A percentile compares a stretch with the other conserved stretches of the same genome.
Conservation (phyloP, 2,888 invertebrate species). For the Nezara viridula region DNA sequence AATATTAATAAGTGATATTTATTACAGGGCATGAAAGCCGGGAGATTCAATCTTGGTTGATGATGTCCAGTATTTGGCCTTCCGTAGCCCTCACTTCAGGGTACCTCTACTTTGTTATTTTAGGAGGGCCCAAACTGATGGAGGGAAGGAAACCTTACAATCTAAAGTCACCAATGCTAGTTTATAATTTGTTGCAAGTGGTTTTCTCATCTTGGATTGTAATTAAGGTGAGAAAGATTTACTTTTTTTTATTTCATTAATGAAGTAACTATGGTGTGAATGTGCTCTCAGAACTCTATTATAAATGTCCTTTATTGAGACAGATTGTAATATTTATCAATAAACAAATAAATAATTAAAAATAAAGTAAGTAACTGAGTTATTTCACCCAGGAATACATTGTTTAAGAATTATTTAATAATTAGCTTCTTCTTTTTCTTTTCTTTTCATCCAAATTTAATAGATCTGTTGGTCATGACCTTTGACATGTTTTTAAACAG, state of each 20-base stretch:
- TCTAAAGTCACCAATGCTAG: constrained; percentile 68
- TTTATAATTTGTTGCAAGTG: constrained; percentile 91
- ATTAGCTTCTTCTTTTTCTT: too few relatives aligned
- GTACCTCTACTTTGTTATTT: constrained; percentile 80
- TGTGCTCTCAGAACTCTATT: too few relatives aligned
- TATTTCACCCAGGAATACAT: neutral
- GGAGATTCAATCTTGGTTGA: constrained; percentile 71
- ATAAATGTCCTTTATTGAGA: too few relatives aligned
- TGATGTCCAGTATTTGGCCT: constrained; percentile 76
- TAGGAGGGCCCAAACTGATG: constrained; percentile 79
- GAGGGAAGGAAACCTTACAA: constrained; percentile 71
- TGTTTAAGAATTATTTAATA: too few relatives aligned
- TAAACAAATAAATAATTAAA: too few relatives aligned
- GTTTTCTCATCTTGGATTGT: constrained; percentile 83
- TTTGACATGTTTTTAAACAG: too few relatives aligned
- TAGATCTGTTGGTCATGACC: too few relatives aligned
- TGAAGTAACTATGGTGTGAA: too few relatives aligned
- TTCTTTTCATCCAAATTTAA: too few relatives aligned
- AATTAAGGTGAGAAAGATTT: constrained; percentile 68
- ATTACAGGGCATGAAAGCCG: neutral
- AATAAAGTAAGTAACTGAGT: neutral
- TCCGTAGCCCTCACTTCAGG: constrained; percentile 72
- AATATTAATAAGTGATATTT: neutral
- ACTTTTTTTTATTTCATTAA: neutral
- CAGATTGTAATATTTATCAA: too few relatives aligned